Evolutionary conservation across 2,113 vertebrate genomes (phyloP).

Genomic region (Pterocles gutturalis): DNA sequence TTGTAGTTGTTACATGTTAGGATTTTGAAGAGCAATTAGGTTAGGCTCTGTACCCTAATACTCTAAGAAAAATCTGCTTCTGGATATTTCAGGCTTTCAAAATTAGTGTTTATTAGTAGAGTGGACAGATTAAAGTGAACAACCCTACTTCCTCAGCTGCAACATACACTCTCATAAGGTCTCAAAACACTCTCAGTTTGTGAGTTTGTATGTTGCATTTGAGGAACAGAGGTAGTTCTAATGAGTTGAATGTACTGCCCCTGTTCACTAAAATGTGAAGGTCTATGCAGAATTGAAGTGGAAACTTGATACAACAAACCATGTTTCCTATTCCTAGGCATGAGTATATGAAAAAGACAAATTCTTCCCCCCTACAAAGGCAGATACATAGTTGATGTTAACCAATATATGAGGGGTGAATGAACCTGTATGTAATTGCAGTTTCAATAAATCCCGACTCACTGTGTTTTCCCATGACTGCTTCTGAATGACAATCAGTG

Average conservation of each 20-base stretch:
- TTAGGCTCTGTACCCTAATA: not conserved
- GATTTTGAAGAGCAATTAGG: not conserved
- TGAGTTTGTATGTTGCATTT: not conserved
- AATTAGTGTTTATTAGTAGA: not conserved
- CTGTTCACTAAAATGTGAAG: not conserved
- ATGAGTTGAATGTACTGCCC: not conserved
- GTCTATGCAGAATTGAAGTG: not conserved
- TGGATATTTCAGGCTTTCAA: not conserved
- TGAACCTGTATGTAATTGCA: not conserved
- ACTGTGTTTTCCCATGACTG: not conserved
- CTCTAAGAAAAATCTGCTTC: not conserved
- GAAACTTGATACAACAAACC: not conserved
- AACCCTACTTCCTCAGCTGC: not conserved
- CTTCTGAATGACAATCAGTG: not conserved
- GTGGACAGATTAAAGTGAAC: not conserved
- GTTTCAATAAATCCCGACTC: not conserved
- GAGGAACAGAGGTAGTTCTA: not conserved
- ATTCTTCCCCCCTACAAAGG: not conserved
- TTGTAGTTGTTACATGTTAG: not conserved
- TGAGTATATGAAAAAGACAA: not conserved
- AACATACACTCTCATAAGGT: not conserved
- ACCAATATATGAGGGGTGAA: not conserved
- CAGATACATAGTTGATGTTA: not conserved
- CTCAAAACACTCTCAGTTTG: not conserved
- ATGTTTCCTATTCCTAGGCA: not conserved